phyloP scores from a whole-genome alignment of 2,888 invertebrate genomes.

The Conus canariensis region DNA sequence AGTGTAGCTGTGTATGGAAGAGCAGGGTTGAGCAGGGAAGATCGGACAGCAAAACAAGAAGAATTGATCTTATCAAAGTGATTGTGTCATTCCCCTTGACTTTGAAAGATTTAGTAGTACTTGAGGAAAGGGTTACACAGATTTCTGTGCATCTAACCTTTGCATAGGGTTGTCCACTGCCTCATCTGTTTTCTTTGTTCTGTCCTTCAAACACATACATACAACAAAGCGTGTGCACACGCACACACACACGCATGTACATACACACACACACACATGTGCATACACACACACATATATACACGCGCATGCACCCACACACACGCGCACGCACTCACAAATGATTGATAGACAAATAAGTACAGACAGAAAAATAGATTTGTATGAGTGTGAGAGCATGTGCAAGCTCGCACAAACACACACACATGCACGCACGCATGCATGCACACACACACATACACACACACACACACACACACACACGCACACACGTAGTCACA shows the following conservation, averaged over 20 bases:
- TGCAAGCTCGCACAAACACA: not conserved
- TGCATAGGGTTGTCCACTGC: too few relatives aligned
- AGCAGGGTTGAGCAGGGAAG: too few relatives aligned
- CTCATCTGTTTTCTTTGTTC: not conserved
- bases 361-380: not conserved
- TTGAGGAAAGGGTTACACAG: too few relatives aligned
- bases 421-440: not conserved
- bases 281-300: not conserved
- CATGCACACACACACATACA: not conserved
- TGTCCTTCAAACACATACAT: not conserved
- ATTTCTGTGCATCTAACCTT: too few relatives aligned
- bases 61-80: too few relatives aligned
- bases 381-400: too few relatives aligned
- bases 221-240: not conserved
- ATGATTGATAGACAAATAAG: too few relatives aligned
- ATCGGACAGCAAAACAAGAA: too few relatives aligned
- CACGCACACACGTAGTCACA: not conserved
- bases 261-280: not conserved
- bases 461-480: not conserved
- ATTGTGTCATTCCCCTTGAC: too few relatives aligned
- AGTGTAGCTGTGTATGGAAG: too few relatives aligned
- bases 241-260: not conserved
- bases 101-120: too few relatives aligned
- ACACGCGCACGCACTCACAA: not conserved
- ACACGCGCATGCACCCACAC: not conserved